Base-by-base conservation (phyloP, 2,888 invertebrate species). In the Eulithis testata region DNA sequence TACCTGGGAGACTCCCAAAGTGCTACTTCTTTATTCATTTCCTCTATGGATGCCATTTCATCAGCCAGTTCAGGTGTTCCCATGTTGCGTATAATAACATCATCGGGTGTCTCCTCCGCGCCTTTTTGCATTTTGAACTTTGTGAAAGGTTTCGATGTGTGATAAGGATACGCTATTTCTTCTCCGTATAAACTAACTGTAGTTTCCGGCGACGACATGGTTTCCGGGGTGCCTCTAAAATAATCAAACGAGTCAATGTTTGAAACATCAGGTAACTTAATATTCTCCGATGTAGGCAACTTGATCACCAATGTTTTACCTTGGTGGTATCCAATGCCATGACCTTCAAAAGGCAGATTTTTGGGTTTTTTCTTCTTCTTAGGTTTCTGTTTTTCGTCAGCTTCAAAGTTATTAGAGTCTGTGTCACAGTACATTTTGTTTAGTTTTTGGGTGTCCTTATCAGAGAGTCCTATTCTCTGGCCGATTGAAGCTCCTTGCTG, bases 341-440 rank as follows among this genome's bases (percentile, higher is more conserved):
- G 90, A 31, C 92, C 92, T 61, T 88, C 81, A 72, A 92, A 92
- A 12, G 93, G 92, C 76, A 87, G 87, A 66, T 90, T 91, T 76
- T 87, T 90, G 9, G 76, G 73, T 21, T 68, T 84, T 69, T 88
- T 73, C 64, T 73, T 73, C 78, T 89, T 90, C 76, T 85, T 90
- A 7, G 76, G 72, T 40, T 68, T 84, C 67, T 87, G 85, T 73
- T 12, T 55, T 3, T 80, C 84, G 12, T 84, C 83, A 36, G 79
- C 83, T 59, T 83, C 75, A 44, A 71, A 73, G 47, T 73, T 77
- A 60, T 85, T 83, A 8, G 83, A 84, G 68, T 88, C 87, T 6
- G 85, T 82, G 56, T 91, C 90, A 66, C 93, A 93, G 74, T 95
- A 95, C 95, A 95, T 95, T 76, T 87, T 89, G 69, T 94, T 93